Evolutionary conservation across 1,140 invertebrate genomes (phyloP).

Genomic region (Phenacoccus solenopsis): DNA sequence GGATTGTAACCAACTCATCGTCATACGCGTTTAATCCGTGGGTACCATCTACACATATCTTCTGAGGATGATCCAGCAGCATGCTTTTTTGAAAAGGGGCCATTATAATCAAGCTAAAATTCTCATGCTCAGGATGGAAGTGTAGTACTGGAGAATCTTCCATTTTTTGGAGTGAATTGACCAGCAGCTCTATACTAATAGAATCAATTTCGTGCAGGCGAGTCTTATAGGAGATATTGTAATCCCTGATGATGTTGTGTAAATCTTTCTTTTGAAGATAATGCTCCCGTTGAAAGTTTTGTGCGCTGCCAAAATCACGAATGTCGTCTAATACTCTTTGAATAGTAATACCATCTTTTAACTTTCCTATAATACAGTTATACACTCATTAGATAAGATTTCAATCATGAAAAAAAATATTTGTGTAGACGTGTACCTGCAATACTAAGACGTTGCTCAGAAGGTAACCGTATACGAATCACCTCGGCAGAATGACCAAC

Average conservation of each 20-base stretch:
- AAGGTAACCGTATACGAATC: not conserved
- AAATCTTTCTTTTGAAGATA: conserved; percentile 13
- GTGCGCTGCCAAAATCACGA: not conserved
- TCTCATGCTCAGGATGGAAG: not conserved
- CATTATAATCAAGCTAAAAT: conserved; percentile 22
- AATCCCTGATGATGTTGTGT: conserved; percentile 13
- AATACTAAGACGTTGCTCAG: not conserved
- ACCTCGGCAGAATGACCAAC: conserved; percentile 15
- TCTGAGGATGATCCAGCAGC: conserved; percentile 12
- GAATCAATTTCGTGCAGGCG: not conserved
- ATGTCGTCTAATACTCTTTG: conserved; percentile 5
- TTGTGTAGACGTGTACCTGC: not conserved
- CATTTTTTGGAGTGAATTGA: not conserved
- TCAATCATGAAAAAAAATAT: conserved; percentile 9
- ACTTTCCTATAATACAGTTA: conserved; percentile 17
- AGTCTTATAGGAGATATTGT: not conserved
- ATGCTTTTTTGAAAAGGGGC: conserved; percentile 16
- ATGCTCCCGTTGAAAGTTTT: not conserved
- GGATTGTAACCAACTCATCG: conserved; percentile 20
- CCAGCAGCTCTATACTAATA: conserved; percentile 13
- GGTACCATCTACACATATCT: conserved; percentile 22
- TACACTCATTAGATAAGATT: not conserved
- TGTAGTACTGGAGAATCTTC: conserved; percentile 12
- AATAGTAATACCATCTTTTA: conserved; percentile 13
- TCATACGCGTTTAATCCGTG: conserved; percentile 19